Evolutionary conservation across 2,888 invertebrate genomes (phyloP), one percentile per base, ranked within the genome.

Genomic region (Chrysodeixis includens): DNA sequence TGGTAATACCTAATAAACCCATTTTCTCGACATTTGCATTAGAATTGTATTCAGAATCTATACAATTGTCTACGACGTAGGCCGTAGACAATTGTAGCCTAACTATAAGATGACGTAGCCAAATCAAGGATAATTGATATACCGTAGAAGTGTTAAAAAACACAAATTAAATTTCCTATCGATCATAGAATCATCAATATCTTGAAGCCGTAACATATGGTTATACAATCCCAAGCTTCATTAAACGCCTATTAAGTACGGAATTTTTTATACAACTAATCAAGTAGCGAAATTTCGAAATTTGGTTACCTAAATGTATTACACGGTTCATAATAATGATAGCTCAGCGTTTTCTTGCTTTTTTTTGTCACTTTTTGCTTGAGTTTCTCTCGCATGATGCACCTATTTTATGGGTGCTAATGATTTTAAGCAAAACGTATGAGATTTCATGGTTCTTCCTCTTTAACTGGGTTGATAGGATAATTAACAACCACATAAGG

Each of bases 331-430:
- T 66, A 71, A 76, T 61, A 56, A 59, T 32, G 56, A 70, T 66
- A 82, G 63, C 76, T 83, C 83, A 86, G 83, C 84, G 68, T 22
- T 60, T 69, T 70, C 74, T n/a, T n/a, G n/a, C n/a, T n/a, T n/a
- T n/a, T n/a, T n/a, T n/a, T n/a, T 67, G 54, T 62, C n/a, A 44
- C 65, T 75, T 75, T 74, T 78, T 78, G 62, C 58, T 66, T 52
- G 58, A 65, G 77, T 74, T 76, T 79, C 79, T 76, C 76, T 71
- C 79, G 85, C 85, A 84, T 82, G 86, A 57, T 72, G 35, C 57
- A 66, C 69, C 62, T 64, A 83, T 89, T 89, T 88, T 79, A 88
- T 82, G 88, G n/a, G 82, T 71, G 61, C 26, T 82, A 80, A 83
- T 69, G 78, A 67, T 68, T 81, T n/a, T 69, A 79, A 72, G 70